Evolutionary conservation across 2,113 vertebrate genomes (phyloP).

Genomic region (Orthonyx spaldingii): DNA sequence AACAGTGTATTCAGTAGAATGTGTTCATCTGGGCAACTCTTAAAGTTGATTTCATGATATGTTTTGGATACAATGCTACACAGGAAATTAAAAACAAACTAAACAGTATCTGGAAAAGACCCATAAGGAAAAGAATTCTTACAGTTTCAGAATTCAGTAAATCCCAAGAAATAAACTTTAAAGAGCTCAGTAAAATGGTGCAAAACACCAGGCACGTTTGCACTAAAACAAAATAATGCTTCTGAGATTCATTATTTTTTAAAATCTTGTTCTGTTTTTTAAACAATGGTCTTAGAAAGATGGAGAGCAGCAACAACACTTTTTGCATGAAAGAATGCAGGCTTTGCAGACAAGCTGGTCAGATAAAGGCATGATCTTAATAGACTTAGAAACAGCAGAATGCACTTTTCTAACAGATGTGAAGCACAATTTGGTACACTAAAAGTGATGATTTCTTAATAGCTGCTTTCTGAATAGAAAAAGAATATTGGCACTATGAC

Average conservation of each 20-base stretch:
- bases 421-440: not conserved
- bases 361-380: not conserved
- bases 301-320: not conserved
- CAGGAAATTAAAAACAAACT: not conserved
- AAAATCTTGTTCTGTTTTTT: not conserved
- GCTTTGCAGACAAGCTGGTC: not conserved
- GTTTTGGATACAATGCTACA: not conserved
- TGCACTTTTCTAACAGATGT: rapidly evolving
- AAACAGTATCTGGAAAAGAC: not conserved
- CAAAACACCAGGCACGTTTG: not conserved
- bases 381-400: not conserved
- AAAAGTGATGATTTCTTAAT: not conserved
- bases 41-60: not conserved
- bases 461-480: not conserved
- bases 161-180: not conserved
- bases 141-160: not conserved
- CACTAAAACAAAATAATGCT: not conserved
- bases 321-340: not conserved
- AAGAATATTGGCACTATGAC: not conserved
- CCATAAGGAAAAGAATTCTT: not conserved
- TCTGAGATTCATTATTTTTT: not conserved
- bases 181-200: not conserved
- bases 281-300: not conserved
- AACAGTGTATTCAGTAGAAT: not conserved
- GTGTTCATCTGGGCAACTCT: not conserved